Conservation (phyloP, 2,888 invertebrate genomes). For the Oasisia sp. region DNA sequence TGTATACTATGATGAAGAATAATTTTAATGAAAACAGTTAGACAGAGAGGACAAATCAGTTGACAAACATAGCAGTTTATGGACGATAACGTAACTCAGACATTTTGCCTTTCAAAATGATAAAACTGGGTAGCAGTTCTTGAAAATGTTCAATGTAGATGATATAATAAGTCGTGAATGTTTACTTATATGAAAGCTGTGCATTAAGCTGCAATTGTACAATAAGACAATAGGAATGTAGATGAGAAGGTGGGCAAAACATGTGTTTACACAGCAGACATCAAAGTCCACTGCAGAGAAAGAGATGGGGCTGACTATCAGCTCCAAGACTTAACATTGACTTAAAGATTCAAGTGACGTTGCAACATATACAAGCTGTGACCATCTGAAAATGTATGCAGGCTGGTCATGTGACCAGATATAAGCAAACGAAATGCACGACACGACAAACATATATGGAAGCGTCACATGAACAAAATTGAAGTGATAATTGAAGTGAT, state of each 20-base stretch:
- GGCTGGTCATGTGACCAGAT: neutral
- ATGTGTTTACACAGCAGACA: neutral
- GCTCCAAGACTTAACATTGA: neutral
- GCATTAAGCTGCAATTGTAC: constrained; percentile 3
- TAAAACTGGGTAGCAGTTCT: neutral
- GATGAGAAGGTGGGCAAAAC: neutral
- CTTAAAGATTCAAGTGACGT: neutral
- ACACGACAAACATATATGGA: neutral
- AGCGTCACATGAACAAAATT: neutral
- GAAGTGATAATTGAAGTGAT: neutral
- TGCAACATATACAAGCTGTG: neutral
- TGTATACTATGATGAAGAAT: neutral
- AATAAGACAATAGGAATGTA: neutral
- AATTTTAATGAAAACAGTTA: neutral
- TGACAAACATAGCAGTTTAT: neutral
- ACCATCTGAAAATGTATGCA: neutral
- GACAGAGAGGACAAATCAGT: neutral
- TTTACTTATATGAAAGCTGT: neutral
- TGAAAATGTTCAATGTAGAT: neutral
- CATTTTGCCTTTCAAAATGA: neutral
- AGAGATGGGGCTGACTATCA: neutral
- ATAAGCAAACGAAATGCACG: neutral
- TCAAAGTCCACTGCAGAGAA: no score
- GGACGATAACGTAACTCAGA: neutral
- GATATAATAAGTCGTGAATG: neutral